Conservation (phyloP, 92 coral and sea anemone species). For the Porites rus region DNA sequence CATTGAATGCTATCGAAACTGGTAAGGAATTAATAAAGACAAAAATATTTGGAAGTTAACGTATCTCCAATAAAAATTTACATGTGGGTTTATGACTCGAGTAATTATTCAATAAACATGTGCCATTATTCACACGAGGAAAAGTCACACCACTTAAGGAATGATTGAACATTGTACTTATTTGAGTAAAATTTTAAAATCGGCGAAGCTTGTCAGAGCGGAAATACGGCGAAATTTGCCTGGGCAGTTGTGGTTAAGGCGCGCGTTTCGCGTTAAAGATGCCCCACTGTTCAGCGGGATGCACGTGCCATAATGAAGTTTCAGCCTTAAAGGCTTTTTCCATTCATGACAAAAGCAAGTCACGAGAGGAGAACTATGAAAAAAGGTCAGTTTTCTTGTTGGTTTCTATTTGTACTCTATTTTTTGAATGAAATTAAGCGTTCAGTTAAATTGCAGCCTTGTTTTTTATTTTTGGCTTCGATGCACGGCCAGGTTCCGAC, state of each 20-base stretch:
- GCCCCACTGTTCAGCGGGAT: conserved; percentile 2
- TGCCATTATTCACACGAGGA: not conserved
- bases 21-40: not conserved
- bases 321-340: not conserved
- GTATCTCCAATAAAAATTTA: conserved; percentile 40
- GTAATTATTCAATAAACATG: not conserved
- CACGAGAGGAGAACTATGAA: not conserved
- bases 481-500: not conserved
- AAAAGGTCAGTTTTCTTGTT: not conserved
- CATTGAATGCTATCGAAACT: conserved; percentile 1
- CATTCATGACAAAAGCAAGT: not conserved
- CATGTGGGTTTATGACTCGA: conserved; percentile 25
- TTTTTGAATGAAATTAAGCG: not conserved
- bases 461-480: conserved; percentile 21
- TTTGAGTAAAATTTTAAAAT: not conserved
- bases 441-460: not conserved
- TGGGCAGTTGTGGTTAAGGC: conserved; percentile 6
- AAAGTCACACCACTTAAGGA: not conserved
- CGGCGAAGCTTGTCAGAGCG: not conserved
- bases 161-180: not conserved
- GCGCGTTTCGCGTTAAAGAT: not conserved
- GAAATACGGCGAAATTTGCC: conserved; percentile 12
- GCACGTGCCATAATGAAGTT: conserved; percentile 37
- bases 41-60: conserved; percentile 22
- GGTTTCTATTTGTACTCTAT: not conserved